These are phyloP conservation scores for Cydia fagiglandana DNA, from an alignment of 1,140 invertebrate species.

Conservation along the genomic window DNA sequence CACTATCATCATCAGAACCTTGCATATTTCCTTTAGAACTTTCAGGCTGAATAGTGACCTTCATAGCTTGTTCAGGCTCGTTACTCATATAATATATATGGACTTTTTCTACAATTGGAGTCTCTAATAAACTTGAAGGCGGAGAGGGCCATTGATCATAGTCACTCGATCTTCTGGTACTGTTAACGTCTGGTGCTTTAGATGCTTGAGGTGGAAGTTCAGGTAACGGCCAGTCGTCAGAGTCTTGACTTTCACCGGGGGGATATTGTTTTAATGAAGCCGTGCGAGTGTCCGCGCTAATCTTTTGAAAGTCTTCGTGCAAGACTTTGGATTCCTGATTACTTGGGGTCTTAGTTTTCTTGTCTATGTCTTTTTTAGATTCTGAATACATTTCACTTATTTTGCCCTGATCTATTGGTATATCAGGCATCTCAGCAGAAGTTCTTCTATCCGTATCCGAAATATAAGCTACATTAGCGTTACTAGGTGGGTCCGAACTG, in stretches of 20 bases:
- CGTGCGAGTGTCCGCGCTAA: conserved; percentile 38
- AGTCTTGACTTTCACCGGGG: conserved; percentile 82
- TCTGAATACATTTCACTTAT: conserved; percentile 79
- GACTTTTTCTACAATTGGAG: conserved; percentile 86
- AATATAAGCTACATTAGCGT: conserved; percentile 84
- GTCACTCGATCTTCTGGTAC: conserved; percentile 78
- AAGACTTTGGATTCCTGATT: conserved; percentile 49
- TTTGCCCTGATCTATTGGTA: conserved; percentile 85
- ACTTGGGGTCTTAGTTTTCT: conserved; percentile 53
- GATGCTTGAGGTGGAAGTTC: conserved; percentile 79
- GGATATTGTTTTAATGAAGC: conserved; percentile 67
- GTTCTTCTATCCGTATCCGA: conserved; percentile 88
- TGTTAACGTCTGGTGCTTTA: conserved; percentile 47
- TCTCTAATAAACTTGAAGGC: conserved; percentile 84
- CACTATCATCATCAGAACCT: conserved; percentile 80
- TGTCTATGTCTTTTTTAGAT: conserved; percentile 66
- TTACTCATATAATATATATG: conserved; percentile 90
- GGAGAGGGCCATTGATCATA: conserved; percentile 90
- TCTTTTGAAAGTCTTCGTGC: conserved; percentile 44
- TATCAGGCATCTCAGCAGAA: conserved; percentile 89
- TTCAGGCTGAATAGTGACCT: conserved; percentile 84
- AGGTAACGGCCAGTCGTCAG: conserved; percentile 85
- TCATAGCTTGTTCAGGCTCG: conserved; percentile 84
- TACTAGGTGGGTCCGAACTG: conserved; percentile 88
- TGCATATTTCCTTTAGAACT: conserved; percentile 80